A percentile compares a stretch with the other conserved stretches of the same genome.
Evolutionary conservation across 2,888 invertebrate genomes (phyloP).

Genomic region (Rhopalosiphum nymphaeae): DNA sequence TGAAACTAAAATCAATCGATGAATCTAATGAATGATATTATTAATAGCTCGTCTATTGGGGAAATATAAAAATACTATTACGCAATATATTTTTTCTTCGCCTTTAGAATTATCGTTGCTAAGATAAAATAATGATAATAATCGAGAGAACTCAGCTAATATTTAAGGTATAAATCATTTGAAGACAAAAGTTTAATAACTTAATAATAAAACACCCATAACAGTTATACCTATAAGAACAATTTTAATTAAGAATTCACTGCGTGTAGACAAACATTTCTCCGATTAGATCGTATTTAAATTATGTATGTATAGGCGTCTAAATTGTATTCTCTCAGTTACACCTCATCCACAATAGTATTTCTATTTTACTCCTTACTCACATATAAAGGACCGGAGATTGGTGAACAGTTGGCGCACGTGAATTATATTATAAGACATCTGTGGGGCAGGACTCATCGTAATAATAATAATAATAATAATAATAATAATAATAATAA

Average conservation of each 20-base stretch:
- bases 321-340: slow-evolving; percentile 6
- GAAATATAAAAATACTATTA: background rate
- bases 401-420: slow-evolving; percentile 34
- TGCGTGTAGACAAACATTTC: slow-evolving; percentile 13
- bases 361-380: background rate
- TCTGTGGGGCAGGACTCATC: slow-evolving; percentile 7
- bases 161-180: slow-evolving; percentile 37
- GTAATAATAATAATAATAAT: slow-evolving; percentile 5
- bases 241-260: slow-evolving; percentile 44
- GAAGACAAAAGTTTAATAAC: slow-evolving; percentile 37
- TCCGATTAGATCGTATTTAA: slow-evolving; percentile 37
- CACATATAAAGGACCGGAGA: slow-evolving; percentile 7
- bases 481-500: slow-evolving; percentile 28
- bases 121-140: background rate
- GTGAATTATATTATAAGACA: slow-evolving; percentile 57
- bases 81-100: background rate
- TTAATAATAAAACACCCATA: slow-evolving; percentile 32
- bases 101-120: background rate
- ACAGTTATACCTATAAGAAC: background rate
- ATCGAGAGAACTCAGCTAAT: background rate
- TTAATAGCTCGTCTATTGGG: background rate
- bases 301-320: slow-evolving; percentile 29
- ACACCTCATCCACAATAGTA: background rate
- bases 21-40: background rate
- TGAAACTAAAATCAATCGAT: slow-evolving; percentile 21